Evolutionary conservation across 2,888 invertebrate species (phyloP).

Genomic region (Idaea biselata): DNA sequence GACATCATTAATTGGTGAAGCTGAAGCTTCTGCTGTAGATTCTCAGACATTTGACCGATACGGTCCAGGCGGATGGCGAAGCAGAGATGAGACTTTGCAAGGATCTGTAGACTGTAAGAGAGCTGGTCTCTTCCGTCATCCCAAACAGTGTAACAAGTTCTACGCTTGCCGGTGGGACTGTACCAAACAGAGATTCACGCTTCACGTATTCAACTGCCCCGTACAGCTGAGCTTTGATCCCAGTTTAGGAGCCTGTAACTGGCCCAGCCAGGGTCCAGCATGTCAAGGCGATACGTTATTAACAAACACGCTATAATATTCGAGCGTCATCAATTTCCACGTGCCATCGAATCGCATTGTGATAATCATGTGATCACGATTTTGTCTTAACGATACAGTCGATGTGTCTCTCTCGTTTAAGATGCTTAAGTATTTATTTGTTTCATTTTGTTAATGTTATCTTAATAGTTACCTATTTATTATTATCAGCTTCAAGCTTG

Average conservation of each 20-base stretch:
- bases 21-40: constrained; percentile 46
- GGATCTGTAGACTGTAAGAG: constrained; percentile 82
- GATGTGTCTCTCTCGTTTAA: constrained; percentile 59
- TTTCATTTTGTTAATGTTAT: constrained; percentile 73
- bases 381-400: constrained; percentile 43
- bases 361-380: constrained; percentile 65
- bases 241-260: constrained; percentile 88
- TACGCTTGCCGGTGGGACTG: constrained; percentile 91
- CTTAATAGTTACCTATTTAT: constrained; percentile 74
- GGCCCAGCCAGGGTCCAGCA: constrained; percentile 90
- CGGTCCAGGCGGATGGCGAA: constrained; percentile 82
- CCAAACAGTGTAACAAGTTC: constrained; percentile 90
- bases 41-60: constrained; percentile 81
- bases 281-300: constrained; percentile 86
- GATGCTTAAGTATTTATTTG: constrained; percentile 71
- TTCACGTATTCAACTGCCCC: constrained; percentile 89
- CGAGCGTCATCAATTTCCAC: constrained; percentile 44
- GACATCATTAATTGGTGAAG: constrained; percentile 36
- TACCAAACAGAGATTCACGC: constrained; percentile 86
- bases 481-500: constrained; percentile 59
- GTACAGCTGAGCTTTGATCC: constrained; percentile 89
- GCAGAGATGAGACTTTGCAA: constrained; percentile 80
- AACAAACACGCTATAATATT: constrained; percentile 71
- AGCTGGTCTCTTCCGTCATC: constrained; percentile 84
- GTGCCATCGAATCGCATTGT: constrained; percentile 76